Evolutionary conservation across 2,113 vertebrate species (phyloP).

Genomic region (Piaya cayana): DNA sequence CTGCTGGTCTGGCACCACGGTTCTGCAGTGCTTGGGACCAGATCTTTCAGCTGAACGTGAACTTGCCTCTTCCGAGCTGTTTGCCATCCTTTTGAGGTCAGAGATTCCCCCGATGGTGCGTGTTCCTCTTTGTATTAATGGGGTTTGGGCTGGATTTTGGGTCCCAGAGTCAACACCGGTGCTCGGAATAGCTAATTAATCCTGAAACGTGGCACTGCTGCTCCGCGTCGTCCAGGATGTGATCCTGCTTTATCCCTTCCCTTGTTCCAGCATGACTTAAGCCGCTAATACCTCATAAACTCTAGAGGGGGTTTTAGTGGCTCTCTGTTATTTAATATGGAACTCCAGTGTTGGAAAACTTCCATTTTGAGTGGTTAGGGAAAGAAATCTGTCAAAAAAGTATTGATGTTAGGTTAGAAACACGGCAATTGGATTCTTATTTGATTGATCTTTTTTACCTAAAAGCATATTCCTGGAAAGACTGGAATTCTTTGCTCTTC

Average conservation of each 20-base stretch:
- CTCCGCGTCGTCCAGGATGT: not conserved
- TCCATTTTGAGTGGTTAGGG: not conserved
- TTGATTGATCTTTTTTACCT: not conserved
- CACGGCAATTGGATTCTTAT: not conserved
- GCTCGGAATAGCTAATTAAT: not conserved
- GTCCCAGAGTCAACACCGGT: not conserved
- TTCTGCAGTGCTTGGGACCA: rapidly evolving
- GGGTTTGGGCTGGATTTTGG: not conserved
- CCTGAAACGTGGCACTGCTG: not conserved
- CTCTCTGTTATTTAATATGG: not conserved
- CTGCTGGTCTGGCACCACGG: not conserved
- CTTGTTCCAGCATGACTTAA: not conserved
- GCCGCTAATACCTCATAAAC: not conserved
- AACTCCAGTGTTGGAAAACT: not conserved
- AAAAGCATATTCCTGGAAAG: not conserved
- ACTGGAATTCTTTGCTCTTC: not conserved
- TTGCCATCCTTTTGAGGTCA: not conserved
- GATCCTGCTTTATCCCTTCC: not conserved
- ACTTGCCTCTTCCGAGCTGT: not conserved
- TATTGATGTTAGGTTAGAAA: not conserved
- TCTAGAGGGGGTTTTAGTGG: not conserved
- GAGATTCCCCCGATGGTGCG: rapidly evolving
- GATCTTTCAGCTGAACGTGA: not conserved
- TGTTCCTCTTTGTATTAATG: not conserved
- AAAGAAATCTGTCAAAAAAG: not conserved